Evolutionary conservation across 2,113 vertebrate genomes (phyloP), one percentile per base, ranked within the genome.

Genomic region (Ictidomys tridecemlineatus): DNA sequence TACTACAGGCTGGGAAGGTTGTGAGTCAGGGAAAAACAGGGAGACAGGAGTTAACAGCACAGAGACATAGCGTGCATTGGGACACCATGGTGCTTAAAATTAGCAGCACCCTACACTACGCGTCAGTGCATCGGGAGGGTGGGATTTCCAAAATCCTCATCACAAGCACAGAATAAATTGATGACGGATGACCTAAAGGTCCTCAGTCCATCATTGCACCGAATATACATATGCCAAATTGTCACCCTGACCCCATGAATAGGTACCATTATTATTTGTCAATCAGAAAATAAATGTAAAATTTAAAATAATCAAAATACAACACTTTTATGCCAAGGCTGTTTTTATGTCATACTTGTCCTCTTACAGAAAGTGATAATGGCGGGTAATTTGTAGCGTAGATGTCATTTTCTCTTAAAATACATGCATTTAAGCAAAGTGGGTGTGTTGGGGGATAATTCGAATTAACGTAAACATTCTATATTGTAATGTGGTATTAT

Each of bases 21-120:
- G 18, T 48, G 12, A 20, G 56, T 32, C 1, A 22, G 28, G 13
- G 4, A 22, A 34, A 28, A 34, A 12, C 24, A 28, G 14, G 6
- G 37, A 67, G 79, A 14, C 5, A 24, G 8, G 18, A 56, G 53
- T 17, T 56, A 5, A 56, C 42, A 4, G 37, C 16, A 10, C 12
- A 51, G 20, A 53, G 32, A 28, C 45, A 32, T 2, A 45, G 12
- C 17, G 4, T 34, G 53, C 11, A 5, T 16, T 6, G 6, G 11
- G 22, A 32, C 3, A 10, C 53, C 20, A 63, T 14, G 4, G 26
- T 39, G 3, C 8, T 17, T 18, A 14, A 0, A 8, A 26, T 30
- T 30, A 6, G 1, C 80, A 24, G 42, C 22, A 45, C 14, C 9
- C 12, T 3, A 30, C 1, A 30, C 20, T 22, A 39, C n/a, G 4